Conservation (phyloP, 2,113 vertebrate genomes). For the Albula goreensis region DNA sequence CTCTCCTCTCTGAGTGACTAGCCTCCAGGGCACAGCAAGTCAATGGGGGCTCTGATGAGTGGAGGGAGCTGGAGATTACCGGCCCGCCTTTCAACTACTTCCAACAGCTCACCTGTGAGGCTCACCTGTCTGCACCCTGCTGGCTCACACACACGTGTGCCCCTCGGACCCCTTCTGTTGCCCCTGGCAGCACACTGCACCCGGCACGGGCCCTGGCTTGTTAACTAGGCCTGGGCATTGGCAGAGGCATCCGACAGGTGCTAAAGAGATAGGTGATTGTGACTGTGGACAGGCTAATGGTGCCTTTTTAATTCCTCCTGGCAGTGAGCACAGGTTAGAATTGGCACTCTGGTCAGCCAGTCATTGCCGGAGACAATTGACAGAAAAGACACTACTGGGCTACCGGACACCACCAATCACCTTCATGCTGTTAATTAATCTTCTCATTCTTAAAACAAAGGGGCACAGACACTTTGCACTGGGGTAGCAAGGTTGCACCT, state of each 20-base stretch:
- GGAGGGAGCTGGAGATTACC: constrained; percentile 34
- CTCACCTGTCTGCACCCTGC: neutral
- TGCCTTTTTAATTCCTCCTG: constrained; percentile 4
- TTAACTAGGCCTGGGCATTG: neutral
- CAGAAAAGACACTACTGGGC: neutral
- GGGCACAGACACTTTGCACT: too few species aligned
- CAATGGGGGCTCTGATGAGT: constrained; percentile 32
- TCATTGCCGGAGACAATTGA: neutral
- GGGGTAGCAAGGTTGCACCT: too few species aligned
- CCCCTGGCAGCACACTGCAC: neutral
- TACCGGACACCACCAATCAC: neutral
- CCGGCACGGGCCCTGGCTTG: neutral
- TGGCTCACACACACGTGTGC: too few species aligned
- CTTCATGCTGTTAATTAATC: neutral
- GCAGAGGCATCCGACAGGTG: neutral
- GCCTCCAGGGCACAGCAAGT: constrained; percentile 19
- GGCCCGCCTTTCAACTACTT: constrained; percentile 27
- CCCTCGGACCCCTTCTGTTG: neutral
- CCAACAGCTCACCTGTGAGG: constrained; percentile 45
- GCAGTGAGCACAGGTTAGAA: constrained; percentile 9
- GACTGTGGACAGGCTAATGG: neutral
- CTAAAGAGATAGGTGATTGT: neutral
- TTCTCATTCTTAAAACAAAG: too few species aligned
- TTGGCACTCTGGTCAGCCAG: neutral
- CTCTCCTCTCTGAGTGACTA: neutral